A percentile compares a stretch with the other conserved stretches of the same genome.
phyloP scores from a whole-genome alignment of 2,888 invertebrate species.

The Chalcis sispes region DNA sequence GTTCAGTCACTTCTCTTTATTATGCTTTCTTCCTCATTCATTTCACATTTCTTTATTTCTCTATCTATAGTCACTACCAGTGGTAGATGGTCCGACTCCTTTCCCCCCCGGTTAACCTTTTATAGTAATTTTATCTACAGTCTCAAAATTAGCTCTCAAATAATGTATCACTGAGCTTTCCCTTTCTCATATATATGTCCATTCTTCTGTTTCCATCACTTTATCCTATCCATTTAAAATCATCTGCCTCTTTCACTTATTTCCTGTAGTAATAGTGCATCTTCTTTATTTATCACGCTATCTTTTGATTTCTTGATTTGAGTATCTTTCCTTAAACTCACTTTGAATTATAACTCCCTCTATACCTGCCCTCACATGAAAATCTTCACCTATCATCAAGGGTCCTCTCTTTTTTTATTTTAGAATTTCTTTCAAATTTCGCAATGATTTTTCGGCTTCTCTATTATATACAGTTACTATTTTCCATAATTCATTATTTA shows the following conservation, averaged over 20 bases:
- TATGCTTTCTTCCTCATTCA: neutral
- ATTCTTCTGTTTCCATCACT: neutral
- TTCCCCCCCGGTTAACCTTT: neutral
- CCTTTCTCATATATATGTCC: neutral
- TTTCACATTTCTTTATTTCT: neutral
- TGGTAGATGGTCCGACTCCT: slow-evolving; percentile 22
- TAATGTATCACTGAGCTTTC: neutral
- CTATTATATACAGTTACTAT: neutral
- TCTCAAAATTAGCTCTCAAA: neutral
- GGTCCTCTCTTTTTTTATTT: neutral
- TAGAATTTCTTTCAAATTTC: neutral
- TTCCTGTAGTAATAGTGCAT: neutral
- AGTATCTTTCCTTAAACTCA: neutral
- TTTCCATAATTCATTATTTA: neutral
- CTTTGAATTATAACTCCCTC: neutral
- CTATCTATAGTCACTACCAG: neutral
- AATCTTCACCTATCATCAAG: neutral
- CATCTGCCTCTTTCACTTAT: neutral
- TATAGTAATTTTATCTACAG: neutral
- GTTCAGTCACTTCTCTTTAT: slow-evolving; percentile 9
- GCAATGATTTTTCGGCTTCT: neutral
- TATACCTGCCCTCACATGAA: neutral
- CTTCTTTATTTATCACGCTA: slow-evolving; percentile 4
- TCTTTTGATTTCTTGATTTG: neutral
- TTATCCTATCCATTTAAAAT: neutral